Evolutionary conservation across 2,888 invertebrate genomes (phyloP).

Genomic region (Hyalella azteca): DNA sequence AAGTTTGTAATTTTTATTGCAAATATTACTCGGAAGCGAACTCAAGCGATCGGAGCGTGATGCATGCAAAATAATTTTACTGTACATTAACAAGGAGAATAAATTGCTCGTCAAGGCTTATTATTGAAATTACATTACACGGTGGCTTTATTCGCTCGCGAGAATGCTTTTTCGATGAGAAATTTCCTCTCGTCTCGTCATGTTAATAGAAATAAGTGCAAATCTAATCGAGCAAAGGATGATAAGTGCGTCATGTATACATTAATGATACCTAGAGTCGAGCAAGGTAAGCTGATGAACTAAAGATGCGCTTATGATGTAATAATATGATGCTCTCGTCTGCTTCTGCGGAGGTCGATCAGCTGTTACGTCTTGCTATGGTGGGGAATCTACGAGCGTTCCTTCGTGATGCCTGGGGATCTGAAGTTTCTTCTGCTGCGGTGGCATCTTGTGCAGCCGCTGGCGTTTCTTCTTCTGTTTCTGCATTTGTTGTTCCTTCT

Average conservation of each 20-base stretch:
- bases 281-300: background rate
- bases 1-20: too few relatives aligned
- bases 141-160: too few relatives aligned
- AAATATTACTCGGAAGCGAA: background rate
- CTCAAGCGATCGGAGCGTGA: background rate
- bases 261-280: background rate
- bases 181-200: too few relatives aligned
- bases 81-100: background rate
- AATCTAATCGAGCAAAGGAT: background rate
- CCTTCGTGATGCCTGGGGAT: background rate
- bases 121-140: too few relatives aligned
- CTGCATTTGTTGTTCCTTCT: background rate
- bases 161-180: too few relatives aligned
- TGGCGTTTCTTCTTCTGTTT: background rate
- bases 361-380: conserved; percentile 2
- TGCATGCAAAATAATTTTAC: background rate
- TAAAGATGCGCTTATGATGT: too few relatives aligned
- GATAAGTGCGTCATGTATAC: too few relatives aligned
- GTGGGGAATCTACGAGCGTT: conserved; percentile 13
- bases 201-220: too few relatives aligned
- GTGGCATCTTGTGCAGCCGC: background rate
- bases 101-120: background rate
- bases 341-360: background rate
- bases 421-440: background rate
- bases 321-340: background rate